Percentiles rank a stretch among this genome's conserved stretches.
These are phyloP conservation scores for Trichosurus vulpecula DNA, from an alignment of 2,797 vertebrate genomes.

Conservation along the genomic window DNA sequence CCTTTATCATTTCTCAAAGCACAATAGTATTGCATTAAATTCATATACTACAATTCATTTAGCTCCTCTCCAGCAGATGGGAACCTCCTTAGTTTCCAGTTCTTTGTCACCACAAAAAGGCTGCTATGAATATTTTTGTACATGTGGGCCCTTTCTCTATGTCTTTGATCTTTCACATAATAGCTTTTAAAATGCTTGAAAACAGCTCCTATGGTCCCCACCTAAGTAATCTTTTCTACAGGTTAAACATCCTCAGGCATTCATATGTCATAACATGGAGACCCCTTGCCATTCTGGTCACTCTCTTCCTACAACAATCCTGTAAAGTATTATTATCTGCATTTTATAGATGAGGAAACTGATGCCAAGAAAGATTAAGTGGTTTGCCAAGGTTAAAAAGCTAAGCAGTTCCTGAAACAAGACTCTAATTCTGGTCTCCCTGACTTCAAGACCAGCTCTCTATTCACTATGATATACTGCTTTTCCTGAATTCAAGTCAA, in stretches of 20 bases:
- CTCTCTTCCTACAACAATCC: neutral
- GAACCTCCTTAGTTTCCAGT: neutral
- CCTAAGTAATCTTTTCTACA: neutral
- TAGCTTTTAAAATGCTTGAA: slow-evolving; percentile 1
- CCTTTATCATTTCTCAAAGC: neutral
- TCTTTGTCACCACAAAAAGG: neutral
- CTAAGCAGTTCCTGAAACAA: neutral
- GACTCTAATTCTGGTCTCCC: neutral
- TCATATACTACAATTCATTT: neutral
- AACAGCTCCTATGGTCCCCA: neutral
- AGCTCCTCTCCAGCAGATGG: neutral
- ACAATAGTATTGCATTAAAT: neutral
- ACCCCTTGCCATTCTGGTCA: neutral
- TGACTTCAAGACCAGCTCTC: neutral
- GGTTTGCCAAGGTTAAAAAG: neutral
- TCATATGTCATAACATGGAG: neutral
- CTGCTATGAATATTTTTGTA: neutral
- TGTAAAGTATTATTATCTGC: neutral
- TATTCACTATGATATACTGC: neutral
- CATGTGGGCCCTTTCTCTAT: neutral
- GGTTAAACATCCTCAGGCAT: neutral
- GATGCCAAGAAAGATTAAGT: neutral
- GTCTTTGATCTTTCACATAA: neutral
- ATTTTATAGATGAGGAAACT: neutral
- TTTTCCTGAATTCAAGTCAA: neutral